These are phyloP conservation scores for Chironex yamaguchii DNA, from an alignment of 30 jellyfish, hydroid and myxozoan species.

Conservation along the genomic window DNA sequence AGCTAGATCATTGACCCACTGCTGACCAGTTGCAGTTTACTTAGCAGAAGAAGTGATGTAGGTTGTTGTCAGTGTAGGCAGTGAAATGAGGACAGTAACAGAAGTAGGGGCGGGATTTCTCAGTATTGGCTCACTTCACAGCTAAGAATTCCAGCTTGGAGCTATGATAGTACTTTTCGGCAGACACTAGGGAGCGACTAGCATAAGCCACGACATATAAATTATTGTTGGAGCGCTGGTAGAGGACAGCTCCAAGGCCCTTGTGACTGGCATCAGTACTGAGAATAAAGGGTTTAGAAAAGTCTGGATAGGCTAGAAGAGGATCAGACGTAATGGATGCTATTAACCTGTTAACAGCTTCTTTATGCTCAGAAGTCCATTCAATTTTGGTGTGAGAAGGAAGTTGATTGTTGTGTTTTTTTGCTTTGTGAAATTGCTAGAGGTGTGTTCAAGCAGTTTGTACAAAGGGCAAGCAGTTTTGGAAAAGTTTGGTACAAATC, in stretches of 20 bases:
- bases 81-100: constrained; percentile 42
- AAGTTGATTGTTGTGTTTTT: too few relatives aligned
- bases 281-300: constrained; percentile 1
- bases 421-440: too few relatives aligned
- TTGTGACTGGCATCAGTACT: constrained; percentile 59
- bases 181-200: constrained; percentile 9
- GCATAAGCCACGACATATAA: constrained; percentile 23
- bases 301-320: constrained; percentile 26
- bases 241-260: constrained; percentile 49
- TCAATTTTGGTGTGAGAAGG: too few relatives aligned
- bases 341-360: background rate
- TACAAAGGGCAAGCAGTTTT: too few relatives aligned
- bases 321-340: constrained; percentile 5
- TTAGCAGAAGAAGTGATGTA: constrained; percentile 33
- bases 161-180: constrained; percentile 19
- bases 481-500: too few relatives aligned
- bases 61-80: constrained; percentile 12
- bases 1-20: constrained; percentile 45
- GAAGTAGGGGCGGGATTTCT: background rate
- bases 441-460: too few relatives aligned
- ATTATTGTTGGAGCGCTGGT: background rate
- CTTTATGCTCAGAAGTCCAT: too few relatives aligned
- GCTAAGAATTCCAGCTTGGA: constrained; percentile 50
- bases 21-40: constrained; percentile 53
- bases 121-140: constrained; percentile 44